Base-by-base conservation (phyloP, 2,888 invertebrate genomes). In the Crematogaster levior region DNA sequence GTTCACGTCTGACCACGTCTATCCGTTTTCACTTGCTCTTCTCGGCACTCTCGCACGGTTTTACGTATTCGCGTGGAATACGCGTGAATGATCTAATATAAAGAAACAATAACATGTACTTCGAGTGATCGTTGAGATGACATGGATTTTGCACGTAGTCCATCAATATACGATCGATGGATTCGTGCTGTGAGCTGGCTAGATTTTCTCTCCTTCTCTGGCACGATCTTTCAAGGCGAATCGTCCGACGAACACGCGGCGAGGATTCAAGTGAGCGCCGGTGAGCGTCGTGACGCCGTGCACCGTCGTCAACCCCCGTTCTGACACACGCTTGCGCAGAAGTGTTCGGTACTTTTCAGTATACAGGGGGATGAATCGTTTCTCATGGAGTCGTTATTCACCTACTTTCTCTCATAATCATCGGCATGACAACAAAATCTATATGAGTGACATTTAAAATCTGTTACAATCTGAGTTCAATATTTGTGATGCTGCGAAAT, bases 251-350 rank as follows among this genome's bases (percentile, higher is more conserved):
- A 91, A 90, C 92, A 92, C 92, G 92, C 93, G 91, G 90, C 92
- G 92, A 88, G 91, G 89, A 93, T 93, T 92, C 90, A 93, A 92
- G 93, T 91, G 92, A 91, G 90, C 92, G 92, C 90, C 90, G 56
- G 89, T 85, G 82, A 85, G 85, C 91, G 90, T 89, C 91, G 87
- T 89, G 87, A 84, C 86, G 84, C 84, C 82, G 88, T 84, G 73
- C 65, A 88, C 79, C 89, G 85, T 86, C 89, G 88, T 77, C 89
- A 89, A 88, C 89, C 89, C 63, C 83, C 88, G 84, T 86, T 84
- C 86, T 86, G 66, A 58, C 60, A 58, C 81, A 83, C 89, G 89
- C 88, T 58, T 89, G 89, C 89, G 89, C 89, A 85, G 58, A 65
- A 80, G 53, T 46, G 56, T 30, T 46, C 72, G 56, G 68, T 72